phyloP scores from a whole-genome alignment of 2,888 invertebrate genomes.

The Rhagonycha fulva region DNA sequence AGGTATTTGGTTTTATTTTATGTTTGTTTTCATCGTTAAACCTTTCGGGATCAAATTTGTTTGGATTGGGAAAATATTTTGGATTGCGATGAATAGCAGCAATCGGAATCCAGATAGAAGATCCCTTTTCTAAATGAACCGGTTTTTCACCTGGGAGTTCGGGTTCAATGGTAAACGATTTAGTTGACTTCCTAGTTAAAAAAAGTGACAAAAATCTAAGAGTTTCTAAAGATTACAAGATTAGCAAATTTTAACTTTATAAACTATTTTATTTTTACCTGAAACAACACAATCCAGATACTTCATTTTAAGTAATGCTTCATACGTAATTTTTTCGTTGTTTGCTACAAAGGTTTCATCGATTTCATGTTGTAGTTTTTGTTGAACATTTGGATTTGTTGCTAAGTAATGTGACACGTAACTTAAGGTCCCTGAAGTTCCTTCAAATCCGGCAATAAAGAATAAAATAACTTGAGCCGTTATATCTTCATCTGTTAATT shows the following conservation, averaged over 20 bases:
- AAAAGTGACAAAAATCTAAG: slow-evolving; percentile 23
- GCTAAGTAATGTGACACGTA: slow-evolving; percentile 64
- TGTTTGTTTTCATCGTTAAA: not conserved
- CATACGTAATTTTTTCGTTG: slow-evolving; percentile 55
- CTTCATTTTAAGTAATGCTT: slow-evolving; percentile 48
- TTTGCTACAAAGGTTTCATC: slow-evolving; percentile 42
- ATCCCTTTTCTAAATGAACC: not conserved
- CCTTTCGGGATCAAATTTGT: not conserved
- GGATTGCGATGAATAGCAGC: not conserved
- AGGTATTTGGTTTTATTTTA: not conserved
- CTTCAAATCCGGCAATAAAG: slow-evolving; percentile 60
- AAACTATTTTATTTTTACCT: slow-evolving; percentile 42
- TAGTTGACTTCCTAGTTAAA: not conserved
- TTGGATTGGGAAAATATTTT: not conserved
- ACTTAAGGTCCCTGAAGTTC: slow-evolving; percentile 55
- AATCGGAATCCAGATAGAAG: not conserved
- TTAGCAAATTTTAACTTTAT: not conserved
- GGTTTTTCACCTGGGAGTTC: not conserved
- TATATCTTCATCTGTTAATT: slow-evolving; percentile 55
- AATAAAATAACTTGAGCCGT: slow-evolving; percentile 61
- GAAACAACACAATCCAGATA: slow-evolving; percentile 64
- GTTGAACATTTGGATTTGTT: slow-evolving; percentile 62
- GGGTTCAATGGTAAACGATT: not conserved
- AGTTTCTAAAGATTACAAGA: slow-evolving; percentile 33
- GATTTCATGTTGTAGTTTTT: slow-evolving; percentile 61